Evolutionary conservation across 2,113 vertebrate species (phyloP), one percentile per base, ranked within the genome.

Genomic region (Chamaetylas fuelleborni): DNA sequence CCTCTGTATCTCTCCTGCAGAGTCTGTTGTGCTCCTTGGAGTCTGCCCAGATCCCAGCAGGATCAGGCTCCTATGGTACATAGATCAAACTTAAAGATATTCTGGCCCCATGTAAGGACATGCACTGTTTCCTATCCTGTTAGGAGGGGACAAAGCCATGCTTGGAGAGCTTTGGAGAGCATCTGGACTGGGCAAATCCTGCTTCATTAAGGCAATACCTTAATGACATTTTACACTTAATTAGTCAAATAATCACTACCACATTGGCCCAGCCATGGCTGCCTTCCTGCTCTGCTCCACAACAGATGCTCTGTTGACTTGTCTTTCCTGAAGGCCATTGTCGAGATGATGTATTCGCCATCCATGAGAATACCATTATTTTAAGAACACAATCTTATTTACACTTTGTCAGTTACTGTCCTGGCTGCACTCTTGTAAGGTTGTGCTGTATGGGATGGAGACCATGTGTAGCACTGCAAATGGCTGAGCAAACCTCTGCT

Each of bases 401-500:
- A 50, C 45, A 19, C 64, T 78, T 61, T 9, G 33, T 89, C 17
- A 47, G 54, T 66, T 56, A 5, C 56, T 78, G 0, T 29, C 47
- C 69, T 60, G 56, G 24, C 51, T 83, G n/a, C 33, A 1, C 25
- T 79, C 62, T 5, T 20, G 45, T 31, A 34, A 70, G 47, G 47
- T 19, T 5, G 0, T 56, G 61, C 51, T 69, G 23, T 40, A 13
- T 2, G 28, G 50, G 54, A 38, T 38, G 64, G 77, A 92, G 61
- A 23, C 38, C 14, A 9, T 0, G 2, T 0, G 0, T 8, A 76
- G 78, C 33, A 8, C 47, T 45, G 24, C 50, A 22, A 45, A 40
- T 2, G 82, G 28, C 82, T 82, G 74, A 73, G 76, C 1, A 8
- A 38, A 25, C 38, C 69, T 81, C 67, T 56, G 25, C 19, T 69